phyloP scores from a whole-genome alignment of 2,797 vertebrate species.

The Choloepus didactylus region DNA sequence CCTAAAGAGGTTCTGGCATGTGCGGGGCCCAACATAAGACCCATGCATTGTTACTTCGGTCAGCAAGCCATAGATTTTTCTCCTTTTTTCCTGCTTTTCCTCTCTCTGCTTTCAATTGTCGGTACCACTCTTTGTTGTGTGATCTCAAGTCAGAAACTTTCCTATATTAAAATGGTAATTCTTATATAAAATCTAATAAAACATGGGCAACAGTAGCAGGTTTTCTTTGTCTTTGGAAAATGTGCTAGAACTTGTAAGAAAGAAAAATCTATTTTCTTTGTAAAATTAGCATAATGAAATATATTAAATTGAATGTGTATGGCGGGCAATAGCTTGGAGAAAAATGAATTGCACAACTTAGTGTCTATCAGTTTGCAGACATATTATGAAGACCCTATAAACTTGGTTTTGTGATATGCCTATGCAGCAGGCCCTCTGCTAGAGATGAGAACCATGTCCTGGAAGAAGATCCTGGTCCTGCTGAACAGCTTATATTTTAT shows the following conservation, averaged over 20 bases:
- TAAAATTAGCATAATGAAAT: slow-evolving; percentile 79
- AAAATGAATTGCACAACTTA: slow-evolving; percentile 61
- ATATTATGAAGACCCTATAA: slow-evolving; percentile 49
- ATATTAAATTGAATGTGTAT: slow-evolving; percentile 75
- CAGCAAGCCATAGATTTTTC: not conserved
- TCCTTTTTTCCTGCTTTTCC: not conserved
- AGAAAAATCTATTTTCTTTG: slow-evolving; percentile 65
- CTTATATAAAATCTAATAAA: slow-evolving; percentile 70
- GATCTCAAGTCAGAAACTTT: slow-evolving; percentile 63
- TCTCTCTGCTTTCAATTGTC: not conserved
- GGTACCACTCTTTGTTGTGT: not conserved
- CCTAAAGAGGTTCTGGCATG: not conserved
- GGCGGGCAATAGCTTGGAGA: slow-evolving; percentile 60
- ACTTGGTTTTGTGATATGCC: slow-evolving; percentile 64
- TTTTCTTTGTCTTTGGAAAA: slow-evolving; percentile 75
- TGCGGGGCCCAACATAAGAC: not conserved
- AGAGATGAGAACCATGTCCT: slow-evolving; percentile 34
- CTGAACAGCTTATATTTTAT: slow-evolving; percentile 73
- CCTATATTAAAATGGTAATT: slow-evolving; percentile 65
- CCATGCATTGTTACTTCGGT: not conserved
- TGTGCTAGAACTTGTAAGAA: slow-evolving; percentile 58
- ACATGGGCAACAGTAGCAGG: slow-evolving; percentile 51
- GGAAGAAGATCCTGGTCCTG: slow-evolving; percentile 18
- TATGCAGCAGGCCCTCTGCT: not conserved
- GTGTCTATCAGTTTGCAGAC: slow-evolving; percentile 71